Evolutionary conservation across 2,888 invertebrate genomes (phyloP), one percentile per base, ranked within the genome.

Genomic region (Morpho achilles): DNA sequence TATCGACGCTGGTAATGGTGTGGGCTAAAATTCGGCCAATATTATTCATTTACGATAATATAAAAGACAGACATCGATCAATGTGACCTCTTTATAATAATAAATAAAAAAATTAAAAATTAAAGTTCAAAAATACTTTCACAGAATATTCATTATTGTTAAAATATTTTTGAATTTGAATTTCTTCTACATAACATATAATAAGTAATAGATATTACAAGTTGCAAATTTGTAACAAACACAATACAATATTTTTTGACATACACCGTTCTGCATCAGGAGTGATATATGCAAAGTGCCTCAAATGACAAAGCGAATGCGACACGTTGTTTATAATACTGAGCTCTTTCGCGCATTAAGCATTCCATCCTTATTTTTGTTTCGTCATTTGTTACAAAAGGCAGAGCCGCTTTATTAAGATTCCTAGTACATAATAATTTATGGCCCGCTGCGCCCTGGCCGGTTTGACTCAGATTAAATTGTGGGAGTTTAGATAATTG

Each of bases 361-460:
- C 85, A 87, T 87, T 84, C 87, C 72, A 74, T 71, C 74, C 82
- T 77, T 84, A 84, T 80, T 80, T 84, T 79, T 78, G 79, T 85
- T 84, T 85, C 83, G 76, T 86, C 87, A 86, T 86, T 83, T 83
- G 82, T 84, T 79, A 86, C 82, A 80, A 85, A 85, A 82, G 76
- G 79, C 76, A 66, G 70, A 74, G 79, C 77, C 74, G 81, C 78
- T 82, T 80, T 83, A 86, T 87, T 87, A 86, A 84, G 75, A 87
- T 88, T 87, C 87, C 80, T 74, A 69, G 77, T 79, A 80, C 84
- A 74, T 80, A 77, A 79, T 82, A 79, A 80, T 82, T 80, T 81
- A 82, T 82, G 69, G 76, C 71, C 66, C 72, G 71, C 71, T 65
- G 71, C 70, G 69, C 67, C 64, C 74, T 63, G 69, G 73, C 73